These are phyloP conservation scores for Perognathus longimembris DNA, from an alignment of 2,113 vertebrate genomes.

Conservation along the genomic window DNA sequence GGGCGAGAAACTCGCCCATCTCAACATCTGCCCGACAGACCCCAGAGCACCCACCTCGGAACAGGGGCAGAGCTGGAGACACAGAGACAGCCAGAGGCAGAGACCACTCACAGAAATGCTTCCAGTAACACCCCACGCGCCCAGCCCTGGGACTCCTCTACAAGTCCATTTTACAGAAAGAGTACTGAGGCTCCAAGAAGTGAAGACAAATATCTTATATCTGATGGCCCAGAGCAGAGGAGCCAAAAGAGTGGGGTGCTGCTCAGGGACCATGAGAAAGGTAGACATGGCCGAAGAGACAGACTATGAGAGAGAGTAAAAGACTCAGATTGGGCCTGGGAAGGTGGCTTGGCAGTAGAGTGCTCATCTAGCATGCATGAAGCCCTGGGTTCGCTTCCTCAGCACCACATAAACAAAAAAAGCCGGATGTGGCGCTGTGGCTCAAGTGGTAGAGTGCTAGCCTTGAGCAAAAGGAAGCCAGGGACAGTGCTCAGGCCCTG, in stretches of 20 bases:
- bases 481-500: no score
- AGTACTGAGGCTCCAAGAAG: slow-evolving; percentile 28
- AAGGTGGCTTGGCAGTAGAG: no score
- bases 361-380: no score
- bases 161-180: background rate
- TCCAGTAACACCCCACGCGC: accelerated
- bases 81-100: background rate
- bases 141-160: background rate
- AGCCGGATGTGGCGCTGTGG: no score
- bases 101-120: background rate
- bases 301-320: background rate
- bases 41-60: slow-evolving; percentile 47
- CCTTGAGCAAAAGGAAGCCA: no score
- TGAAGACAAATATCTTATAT: background rate
- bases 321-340: no score
- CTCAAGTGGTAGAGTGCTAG: no score
- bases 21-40: slow-evolving; percentile 73
- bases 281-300: background rate
- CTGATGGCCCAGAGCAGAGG: background rate
- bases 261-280: background rate
- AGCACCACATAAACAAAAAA: no score
- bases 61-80: slow-evolving; percentile 45
- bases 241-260: background rate
- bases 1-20: slow-evolving; percentile 71
- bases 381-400: no score